Evolutionary conservation across 2,797 vertebrate genomes (phyloP), one percentile per base, ranked within the genome.

Genomic region (Poecilia picta): DNA sequence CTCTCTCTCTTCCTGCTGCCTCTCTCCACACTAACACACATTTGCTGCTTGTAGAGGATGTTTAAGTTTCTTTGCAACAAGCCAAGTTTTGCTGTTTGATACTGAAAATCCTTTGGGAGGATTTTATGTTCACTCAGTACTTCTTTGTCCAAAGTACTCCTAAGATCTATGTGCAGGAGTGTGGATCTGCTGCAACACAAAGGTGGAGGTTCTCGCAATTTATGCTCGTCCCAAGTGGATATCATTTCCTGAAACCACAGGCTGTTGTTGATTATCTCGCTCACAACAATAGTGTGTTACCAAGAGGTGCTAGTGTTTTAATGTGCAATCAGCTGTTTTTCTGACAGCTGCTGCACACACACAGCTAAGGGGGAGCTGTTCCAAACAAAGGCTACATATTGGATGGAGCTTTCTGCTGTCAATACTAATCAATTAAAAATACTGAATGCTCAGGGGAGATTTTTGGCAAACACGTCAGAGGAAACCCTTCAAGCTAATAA

Each of bases 251-350:
- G n/a, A 86, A 75, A 82, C 18, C 7, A 46, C 73, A 49, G 57
- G 11, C 39, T 72, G 53, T 15, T 80, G 72, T 20, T 68, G 77
- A 43, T 72, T 62, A 79, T 41, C 66, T 64, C 23, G 0, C 41
- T 72, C 73, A 77, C 62, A 47, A 5, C 18, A 51, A 64, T 5
- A 47, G 59, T 25, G 10, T 18, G 23, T 74, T 59, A 68, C 43
- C 46, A 55, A 51, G 4, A 62, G 3, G 5, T 59, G 77, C 25
- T 57, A n/a, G 51, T 81, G 81, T 80, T 82, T 80, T 62, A 33
- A 85, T 73, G 78, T 72, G 77, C 72, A 72, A 64, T 83, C 72
- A 83, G 78, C 82, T 78, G 84, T 71, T 81, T 74, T 41, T 59
- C 72, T 79, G 74, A 75, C 70, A 75, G 85, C 83, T 47, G 81